phyloP scores from a whole-genome alignment of 1,140 invertebrate species.

The Orussus abietinus region DNA sequence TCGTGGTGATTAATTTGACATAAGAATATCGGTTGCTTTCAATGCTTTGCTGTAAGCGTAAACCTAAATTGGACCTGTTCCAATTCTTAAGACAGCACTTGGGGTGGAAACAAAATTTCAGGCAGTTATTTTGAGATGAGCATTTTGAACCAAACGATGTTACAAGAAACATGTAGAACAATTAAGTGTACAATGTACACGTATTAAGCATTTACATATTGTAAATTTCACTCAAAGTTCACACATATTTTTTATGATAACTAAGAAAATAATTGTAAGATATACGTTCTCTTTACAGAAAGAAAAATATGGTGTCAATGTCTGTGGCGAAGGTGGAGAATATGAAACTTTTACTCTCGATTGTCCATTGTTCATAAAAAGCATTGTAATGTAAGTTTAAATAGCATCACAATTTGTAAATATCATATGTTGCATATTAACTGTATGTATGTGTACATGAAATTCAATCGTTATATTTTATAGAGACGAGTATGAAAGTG shows the following conservation, averaged over 20 bases:
- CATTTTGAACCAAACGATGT: not conserved
- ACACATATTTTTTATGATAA: conserved; percentile 17
- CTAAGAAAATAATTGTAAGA: conserved; percentile 52
- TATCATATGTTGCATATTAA: too few species aligned
- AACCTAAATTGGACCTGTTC: conserved; percentile 33
- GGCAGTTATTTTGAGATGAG: conserved; percentile 33
- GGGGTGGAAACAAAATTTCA: conserved; percentile 26
- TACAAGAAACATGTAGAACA: not conserved
- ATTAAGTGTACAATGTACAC: too few species aligned
- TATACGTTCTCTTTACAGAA: conserved; percentile 57
- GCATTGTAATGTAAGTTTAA: conserved; percentile 84
- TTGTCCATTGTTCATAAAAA: conserved; percentile 91
- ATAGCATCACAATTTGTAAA: too few species aligned
- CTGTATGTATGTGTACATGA: conserved; percentile 13
- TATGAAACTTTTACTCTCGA: conserved; percentile 98
- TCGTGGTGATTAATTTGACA: conserved; percentile 30
- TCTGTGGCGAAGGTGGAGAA: conserved; percentile 98
- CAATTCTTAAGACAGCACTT: conserved; percentile 25
- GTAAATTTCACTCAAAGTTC: conserved; percentile 13
- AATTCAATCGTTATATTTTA: conserved; percentile 41
- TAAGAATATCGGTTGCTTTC: conserved; percentile 13
- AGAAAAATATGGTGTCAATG: conserved; percentile 92
- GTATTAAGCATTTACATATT: conserved; percentile 6
- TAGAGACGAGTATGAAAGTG: conserved; percentile 83
- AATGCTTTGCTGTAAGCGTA: conserved; percentile 24